A percentile compares a stretch with the other conserved stretches of the same genome.
Conservation (phyloP, 2,888 invertebrate genomes). For the Cremastobaeus sp. region DNA sequence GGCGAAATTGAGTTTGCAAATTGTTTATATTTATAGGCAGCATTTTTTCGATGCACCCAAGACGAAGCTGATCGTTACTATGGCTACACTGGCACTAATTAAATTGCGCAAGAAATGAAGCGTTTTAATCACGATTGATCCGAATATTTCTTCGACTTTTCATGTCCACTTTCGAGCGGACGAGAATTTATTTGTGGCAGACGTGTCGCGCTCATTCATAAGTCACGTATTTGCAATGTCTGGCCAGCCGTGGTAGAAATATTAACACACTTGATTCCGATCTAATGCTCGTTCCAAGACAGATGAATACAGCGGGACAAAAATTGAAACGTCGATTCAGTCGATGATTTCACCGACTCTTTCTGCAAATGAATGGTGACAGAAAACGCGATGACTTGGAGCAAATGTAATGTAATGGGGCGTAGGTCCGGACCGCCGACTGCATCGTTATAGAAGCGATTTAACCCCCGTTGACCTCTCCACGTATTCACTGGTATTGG, state of each 20-base stretch:
- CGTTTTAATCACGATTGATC: no score
- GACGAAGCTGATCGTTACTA: no score
- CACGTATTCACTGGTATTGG: constrained; percentile 55
- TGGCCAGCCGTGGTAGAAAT: constrained; percentile 6
- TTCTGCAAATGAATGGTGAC: constrained; percentile 46
- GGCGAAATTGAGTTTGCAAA: no score
- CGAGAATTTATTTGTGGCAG: constrained; percentile 14
- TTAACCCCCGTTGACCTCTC: constrained; percentile 74
- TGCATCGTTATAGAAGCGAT: constrained; percentile 70
- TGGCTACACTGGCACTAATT: no score
- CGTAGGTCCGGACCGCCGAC: constrained; percentile 63
- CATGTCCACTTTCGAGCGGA: no score
- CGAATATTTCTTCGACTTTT: no score
- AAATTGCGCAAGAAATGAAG: no score
- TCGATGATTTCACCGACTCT: constrained; percentile 34
- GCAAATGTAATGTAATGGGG: constrained; percentile 58
- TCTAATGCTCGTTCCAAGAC: constrained; percentile 16
- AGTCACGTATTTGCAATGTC: constrained; percentile 6
- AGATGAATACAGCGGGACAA: constrained; percentile 15
- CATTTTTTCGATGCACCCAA: no score
- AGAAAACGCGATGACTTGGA: constrained; percentile 52
- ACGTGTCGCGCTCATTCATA: constrained; percentile 19
- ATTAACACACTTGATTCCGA: constrained; percentile 22
- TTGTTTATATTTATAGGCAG: no score
- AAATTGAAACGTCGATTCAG: constrained; percentile 25